Conservation (phyloP, 2,888 invertebrate species). For the Bugulina stolonifera region DNA sequence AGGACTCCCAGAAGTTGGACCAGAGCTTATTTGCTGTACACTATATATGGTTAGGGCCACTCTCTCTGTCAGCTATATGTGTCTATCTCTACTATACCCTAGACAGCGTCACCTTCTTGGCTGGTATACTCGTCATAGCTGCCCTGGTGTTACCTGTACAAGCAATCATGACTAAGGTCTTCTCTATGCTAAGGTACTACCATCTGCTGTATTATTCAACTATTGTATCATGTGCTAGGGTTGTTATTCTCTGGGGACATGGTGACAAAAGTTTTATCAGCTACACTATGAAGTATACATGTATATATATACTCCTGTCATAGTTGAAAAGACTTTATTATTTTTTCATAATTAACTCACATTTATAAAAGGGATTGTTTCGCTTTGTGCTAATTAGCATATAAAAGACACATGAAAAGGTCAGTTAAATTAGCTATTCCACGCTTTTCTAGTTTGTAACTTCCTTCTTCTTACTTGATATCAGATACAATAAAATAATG, state of each 20-base stretch:
- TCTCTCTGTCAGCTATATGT: conserved; percentile 33
- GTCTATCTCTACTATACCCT: conserved; percentile 36
- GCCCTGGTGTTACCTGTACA: conserved; percentile 35
- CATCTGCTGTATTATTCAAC: neutral
- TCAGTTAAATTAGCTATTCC: no score
- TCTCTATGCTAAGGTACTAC: conserved; percentile 33
- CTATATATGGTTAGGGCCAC: conserved; percentile 37
- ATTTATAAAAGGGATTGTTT: no score
- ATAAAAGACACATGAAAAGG: no score
- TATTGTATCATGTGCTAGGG: neutral
- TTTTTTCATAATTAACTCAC: no score
- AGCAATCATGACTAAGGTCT: conserved; percentile 34
- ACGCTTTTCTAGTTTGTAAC: no score
- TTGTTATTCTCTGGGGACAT: neutral
- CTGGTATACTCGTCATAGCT: conserved; percentile 33
- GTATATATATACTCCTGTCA: no score
- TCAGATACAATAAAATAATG: no score
- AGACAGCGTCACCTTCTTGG: conserved; percentile 34
- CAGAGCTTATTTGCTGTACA: conserved; percentile 37
- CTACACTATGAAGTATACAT: no score
- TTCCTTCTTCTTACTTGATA: no score
- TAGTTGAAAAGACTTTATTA: no score
- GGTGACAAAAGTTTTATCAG: neutral
- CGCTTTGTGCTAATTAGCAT: no score
- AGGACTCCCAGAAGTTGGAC: conserved; percentile 32